A percentile compares a stretch with the other conserved stretches of the same genome.
Conservation (phyloP, 2,888 invertebrate genomes). For the Congeria kusceri region DNA sequence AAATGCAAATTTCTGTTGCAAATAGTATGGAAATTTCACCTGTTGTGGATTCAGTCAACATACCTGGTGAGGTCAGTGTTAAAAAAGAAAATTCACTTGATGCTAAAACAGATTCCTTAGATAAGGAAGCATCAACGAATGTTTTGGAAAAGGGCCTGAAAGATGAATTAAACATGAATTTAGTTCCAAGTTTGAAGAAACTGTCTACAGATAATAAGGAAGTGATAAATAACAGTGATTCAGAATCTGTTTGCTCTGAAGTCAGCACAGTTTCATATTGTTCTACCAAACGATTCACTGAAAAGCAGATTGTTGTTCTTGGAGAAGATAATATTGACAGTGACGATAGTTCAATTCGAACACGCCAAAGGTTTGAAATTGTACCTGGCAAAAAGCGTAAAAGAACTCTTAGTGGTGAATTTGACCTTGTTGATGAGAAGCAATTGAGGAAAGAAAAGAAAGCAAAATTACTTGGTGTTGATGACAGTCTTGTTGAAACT, state of each 20-base stretch:
- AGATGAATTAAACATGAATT: not conserved
- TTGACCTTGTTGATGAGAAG: conserved; percentile 63
- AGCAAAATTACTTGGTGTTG: not conserved
- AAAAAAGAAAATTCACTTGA: too few species aligned
- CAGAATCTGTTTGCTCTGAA: conserved; percentile 60
- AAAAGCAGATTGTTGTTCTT: conserved; percentile 48
- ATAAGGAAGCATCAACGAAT: too few species aligned
- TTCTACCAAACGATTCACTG: conserved; percentile 39
- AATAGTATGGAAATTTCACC: not conserved
- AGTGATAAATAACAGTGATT: conserved; percentile 51
- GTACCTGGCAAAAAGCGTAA: conserved; percentile 66
- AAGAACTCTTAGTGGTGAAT: conserved; percentile 71
- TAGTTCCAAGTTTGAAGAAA: conserved; percentile 6
- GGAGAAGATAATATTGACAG: conserved; percentile 53
- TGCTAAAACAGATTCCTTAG: too few species aligned
- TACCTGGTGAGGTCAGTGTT: too few species aligned
- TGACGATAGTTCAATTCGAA: conserved; percentile 49
- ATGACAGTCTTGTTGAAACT: not conserved
- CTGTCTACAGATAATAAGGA: conserved; percentile 32
- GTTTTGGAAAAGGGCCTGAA: not conserved
- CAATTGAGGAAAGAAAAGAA: conserved; percentile 51
- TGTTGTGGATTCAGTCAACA: not conserved
- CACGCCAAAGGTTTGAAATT: conserved; percentile 58
- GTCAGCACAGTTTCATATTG: conserved; percentile 42
- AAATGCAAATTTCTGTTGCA: too few species aligned